Percentiles rank a stretch among this genome's conserved stretches.
phyloP scores from a whole-genome alignment of 2,888 invertebrate genomes.

The Yponomeuta plumbellus region DNA sequence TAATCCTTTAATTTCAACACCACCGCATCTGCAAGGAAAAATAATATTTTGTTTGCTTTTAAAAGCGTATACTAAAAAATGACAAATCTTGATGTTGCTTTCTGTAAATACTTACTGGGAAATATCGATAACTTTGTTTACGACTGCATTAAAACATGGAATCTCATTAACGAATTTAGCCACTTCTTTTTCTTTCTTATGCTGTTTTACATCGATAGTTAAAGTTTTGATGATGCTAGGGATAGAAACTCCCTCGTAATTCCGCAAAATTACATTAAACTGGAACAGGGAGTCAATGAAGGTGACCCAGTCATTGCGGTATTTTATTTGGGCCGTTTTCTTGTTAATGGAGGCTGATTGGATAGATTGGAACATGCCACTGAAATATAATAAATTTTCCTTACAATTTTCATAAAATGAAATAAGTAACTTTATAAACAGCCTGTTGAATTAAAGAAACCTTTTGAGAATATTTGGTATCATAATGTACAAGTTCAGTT shows the following conservation, averaged over 20 bases:
- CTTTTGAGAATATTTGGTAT: too few species aligned
- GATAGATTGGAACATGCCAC: conserved; percentile 34
- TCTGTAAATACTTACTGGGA: conserved; percentile 4
- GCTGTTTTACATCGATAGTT: conserved; percentile 14
- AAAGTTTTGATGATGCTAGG: conserved; percentile 13
- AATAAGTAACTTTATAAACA: too few species aligned
- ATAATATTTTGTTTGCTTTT: too few species aligned
- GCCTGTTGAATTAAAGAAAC: too few species aligned
- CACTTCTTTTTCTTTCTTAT: neutral
- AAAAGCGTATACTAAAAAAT: too few species aligned
- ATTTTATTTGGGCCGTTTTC: conserved; percentile 30
- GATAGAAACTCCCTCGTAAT: conserved; percentile 30
- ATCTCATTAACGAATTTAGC: neutral
- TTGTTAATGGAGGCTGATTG: conserved; percentile 23
- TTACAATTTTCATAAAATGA: too few species aligned
- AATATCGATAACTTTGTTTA: neutral
- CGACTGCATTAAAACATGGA: neutral
- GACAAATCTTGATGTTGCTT: neutral
- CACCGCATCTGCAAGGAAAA: conserved; percentile 16
- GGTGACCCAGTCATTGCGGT: conserved; percentile 34
- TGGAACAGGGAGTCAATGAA: conserved; percentile 37
- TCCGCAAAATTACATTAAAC: conserved; percentile 29
- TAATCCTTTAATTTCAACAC: conserved; percentile 15
- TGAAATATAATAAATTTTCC: conserved; percentile 25
- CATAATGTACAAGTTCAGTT: neutral